Conservation (phyloP, 2,113 vertebrate species). For the Nycticebus coucang region DNA sequence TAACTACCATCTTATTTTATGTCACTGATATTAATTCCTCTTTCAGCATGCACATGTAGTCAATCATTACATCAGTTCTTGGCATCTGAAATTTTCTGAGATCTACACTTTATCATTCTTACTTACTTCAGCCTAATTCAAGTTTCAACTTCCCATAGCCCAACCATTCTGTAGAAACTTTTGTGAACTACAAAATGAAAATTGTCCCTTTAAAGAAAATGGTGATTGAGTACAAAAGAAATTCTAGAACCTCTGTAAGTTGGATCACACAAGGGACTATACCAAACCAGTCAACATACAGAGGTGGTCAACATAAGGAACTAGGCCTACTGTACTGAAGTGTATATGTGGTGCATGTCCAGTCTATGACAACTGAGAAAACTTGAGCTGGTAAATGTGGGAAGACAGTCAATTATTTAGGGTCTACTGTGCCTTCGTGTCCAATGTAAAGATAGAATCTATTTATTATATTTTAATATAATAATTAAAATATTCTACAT, state of each 20-base stretch:
- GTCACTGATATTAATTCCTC: not conserved
- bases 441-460: not conserved
- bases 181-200: not conserved
- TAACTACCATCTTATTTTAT: not conserved
- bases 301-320: no score
- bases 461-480: not conserved
- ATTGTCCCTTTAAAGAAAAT: not conserved
- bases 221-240: not conserved
- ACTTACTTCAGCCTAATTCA: not conserved
- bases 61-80: not conserved
- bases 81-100: not conserved
- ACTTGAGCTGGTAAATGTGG: no score
- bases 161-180: not conserved
- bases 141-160: not conserved
- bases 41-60: not conserved
- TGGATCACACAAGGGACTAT: no score
- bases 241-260: not conserved
- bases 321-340: no score
- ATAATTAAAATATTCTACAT: conserved; percentile 32
- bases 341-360: no score
- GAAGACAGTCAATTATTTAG: no score
- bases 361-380: no score
- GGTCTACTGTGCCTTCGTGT: no score
- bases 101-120: not conserved
- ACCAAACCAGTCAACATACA: no score